Evolutionary conservation across 2,888 invertebrate genomes (phyloP).

Genomic region (Caenorhabditis doughertyi): DNA sequence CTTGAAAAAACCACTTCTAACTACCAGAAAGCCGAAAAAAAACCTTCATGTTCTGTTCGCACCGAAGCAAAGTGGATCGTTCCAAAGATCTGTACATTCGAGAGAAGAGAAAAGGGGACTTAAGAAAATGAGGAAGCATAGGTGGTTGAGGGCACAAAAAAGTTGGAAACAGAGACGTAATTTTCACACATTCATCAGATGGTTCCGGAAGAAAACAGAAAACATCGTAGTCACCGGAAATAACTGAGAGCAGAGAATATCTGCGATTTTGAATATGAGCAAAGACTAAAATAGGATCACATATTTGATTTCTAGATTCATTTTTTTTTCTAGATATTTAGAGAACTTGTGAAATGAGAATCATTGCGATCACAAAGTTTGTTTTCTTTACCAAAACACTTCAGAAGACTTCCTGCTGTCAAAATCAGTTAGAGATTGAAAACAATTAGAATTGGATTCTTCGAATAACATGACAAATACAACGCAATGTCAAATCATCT

Average conservation of each 20-base stretch:
- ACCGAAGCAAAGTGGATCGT: constrained; percentile 39
- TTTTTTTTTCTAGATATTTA: background rate
- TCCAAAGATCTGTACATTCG: constrained; percentile 48
- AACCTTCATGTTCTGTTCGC: constrained; percentile 39
- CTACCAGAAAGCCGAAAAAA: constrained; percentile 57
- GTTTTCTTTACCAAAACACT: background rate
- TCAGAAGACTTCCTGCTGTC: constrained; percentile 17
- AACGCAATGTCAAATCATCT: constrained; percentile 35
- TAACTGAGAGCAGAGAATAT: constrained; percentile 14
- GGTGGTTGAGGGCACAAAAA: constrained; percentile 12
- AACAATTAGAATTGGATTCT: constrained; percentile 12
- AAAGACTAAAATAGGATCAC: constrained; percentile 5
- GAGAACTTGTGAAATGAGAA: too few species aligned
- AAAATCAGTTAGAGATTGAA: constrained; percentile 25
- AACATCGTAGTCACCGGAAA: constrained; percentile 33
- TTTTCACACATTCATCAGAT: constrained; percentile 49
- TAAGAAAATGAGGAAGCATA: background rate
- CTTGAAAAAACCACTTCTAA: constrained; percentile 59
- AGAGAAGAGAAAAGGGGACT: background rate
- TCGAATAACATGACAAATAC: constrained; percentile 56
- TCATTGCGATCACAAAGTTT: background rate
- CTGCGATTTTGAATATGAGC: background rate
- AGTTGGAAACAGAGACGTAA: constrained; percentile 27
- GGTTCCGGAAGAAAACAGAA: constrained; percentile 6
- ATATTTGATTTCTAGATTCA: background rate